These are phyloP conservation scores for Nomada ferruginata DNA, from an alignment of 2,888 invertebrate genomes.

Conservation along the genomic window DNA sequence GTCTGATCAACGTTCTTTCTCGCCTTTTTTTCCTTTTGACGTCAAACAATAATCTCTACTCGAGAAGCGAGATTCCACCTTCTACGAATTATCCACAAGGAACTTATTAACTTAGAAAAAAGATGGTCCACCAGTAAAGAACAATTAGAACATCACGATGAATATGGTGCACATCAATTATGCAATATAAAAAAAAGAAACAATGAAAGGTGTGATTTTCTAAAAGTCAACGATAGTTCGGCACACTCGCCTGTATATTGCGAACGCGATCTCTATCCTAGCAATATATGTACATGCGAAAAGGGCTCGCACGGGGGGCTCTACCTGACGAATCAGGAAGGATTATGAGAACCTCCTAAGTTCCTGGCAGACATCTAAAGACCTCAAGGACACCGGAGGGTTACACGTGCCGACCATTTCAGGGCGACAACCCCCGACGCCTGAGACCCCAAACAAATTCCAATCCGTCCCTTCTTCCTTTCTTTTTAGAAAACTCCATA, in stretches of 20 bases:
- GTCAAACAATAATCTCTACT: too few relatives aligned
- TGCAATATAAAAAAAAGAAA: too few relatives aligned
- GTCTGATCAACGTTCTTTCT: neutral
- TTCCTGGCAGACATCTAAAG: conserved; percentile 22
- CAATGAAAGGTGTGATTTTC: too few relatives aligned
- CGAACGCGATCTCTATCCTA: conserved; percentile 10
- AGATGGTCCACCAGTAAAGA: too few relatives aligned
- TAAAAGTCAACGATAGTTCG: neutral
- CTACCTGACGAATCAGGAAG: conserved; percentile 38
- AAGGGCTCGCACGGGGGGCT: conserved; percentile 1
- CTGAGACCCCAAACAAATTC: conserved; percentile 52
- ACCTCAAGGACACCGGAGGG: conserved; percentile 55
- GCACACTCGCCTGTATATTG: neutral
- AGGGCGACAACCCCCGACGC: conserved; percentile 61
- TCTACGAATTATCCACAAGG: too few relatives aligned
- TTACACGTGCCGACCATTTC: conserved; percentile 61
- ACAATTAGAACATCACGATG: too few relatives aligned
- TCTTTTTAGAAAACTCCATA: conserved; percentile 31
- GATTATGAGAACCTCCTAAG: conserved; percentile 32
- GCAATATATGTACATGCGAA: neutral
- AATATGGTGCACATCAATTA: too few relatives aligned
- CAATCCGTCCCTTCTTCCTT: conserved; percentile 44
- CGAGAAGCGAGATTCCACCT: too few relatives aligned
- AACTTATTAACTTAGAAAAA: too few relatives aligned
- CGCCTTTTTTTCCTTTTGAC: too few relatives aligned